These are phyloP conservation scores for Leptinotarsa juncta DNA, from an alignment of 2,888 invertebrate species.

Conservation along the genomic window DNA sequence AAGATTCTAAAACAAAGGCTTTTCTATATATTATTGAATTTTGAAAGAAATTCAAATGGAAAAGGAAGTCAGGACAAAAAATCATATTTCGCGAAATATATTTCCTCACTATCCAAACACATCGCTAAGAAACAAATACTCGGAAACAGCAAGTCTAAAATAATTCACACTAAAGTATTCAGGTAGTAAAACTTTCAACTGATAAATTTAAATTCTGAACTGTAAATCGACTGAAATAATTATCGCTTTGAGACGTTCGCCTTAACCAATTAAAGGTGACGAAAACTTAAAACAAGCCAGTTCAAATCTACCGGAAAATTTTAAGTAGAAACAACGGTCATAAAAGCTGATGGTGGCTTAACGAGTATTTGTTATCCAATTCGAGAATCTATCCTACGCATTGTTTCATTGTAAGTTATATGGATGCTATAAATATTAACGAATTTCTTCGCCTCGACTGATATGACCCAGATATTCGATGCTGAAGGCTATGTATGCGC, in stretches of 20 bases:
- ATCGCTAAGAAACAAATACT: neutral
- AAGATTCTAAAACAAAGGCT: too few species aligned
- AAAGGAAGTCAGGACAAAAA: too few species aligned
- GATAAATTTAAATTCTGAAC: constrained; percentile 47
- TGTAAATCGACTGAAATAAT: constrained; percentile 55
- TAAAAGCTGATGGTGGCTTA: constrained; percentile 26
- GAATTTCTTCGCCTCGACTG: constrained; percentile 35
- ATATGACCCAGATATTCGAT: constrained; percentile 34
- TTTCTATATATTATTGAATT: too few species aligned
- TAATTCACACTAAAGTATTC: constrained; percentile 21
- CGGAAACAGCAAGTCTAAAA: constrained; percentile 20
- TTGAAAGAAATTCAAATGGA: too few species aligned
- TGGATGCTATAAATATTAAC: constrained; percentile 46
- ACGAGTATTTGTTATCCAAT: constrained; percentile 46
- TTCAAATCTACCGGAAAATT: constrained; percentile 51
- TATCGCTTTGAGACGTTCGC: constrained; percentile 49
- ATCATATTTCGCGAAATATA: too few species aligned
- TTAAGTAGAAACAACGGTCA: constrained; percentile 42
- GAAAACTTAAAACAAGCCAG: constrained; percentile 47
- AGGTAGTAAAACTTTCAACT: constrained; percentile 48
- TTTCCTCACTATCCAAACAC: too few species aligned
- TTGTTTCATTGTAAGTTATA: constrained; percentile 47
- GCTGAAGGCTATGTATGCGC: constrained; percentile 29
- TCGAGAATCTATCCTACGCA: constrained; percentile 50
- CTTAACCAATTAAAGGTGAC: constrained; percentile 55